Evolutionary conservation across 2,888 invertebrate species (phyloP).

Genomic region (Eucera pruinosa): DNA sequence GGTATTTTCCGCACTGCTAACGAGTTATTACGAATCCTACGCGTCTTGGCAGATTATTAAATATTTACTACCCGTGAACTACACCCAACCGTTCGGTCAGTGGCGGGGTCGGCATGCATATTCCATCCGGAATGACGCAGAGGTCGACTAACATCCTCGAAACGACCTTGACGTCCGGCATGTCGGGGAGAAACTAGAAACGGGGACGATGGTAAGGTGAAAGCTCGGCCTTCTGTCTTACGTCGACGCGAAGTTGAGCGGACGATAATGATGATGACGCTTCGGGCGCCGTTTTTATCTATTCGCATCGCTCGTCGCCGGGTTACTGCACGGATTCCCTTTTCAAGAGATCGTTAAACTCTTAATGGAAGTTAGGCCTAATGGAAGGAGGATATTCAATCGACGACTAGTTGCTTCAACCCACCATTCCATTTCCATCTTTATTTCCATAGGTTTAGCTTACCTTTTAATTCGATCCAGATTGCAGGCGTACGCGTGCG

Average conservation of each 20-base stretch:
- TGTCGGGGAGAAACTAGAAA: constrained; percentile 51
- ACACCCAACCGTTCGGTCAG: neutral
- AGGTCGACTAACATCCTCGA: constrained; percentile 68
- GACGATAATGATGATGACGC: constrained; percentile 51
- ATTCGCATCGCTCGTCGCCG: neutral
- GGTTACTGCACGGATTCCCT: neutral
- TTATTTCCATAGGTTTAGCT: too few relatives aligned
- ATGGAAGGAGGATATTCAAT: too few relatives aligned
- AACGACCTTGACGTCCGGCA: constrained; percentile 62
- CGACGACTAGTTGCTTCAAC: neutral
- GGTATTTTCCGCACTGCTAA: neutral
- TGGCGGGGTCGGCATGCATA: constrained; percentile 47
- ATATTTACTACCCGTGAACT: constrained; percentile 20
- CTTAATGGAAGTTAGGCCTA: neutral
- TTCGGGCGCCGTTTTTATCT: constrained; percentile 42
- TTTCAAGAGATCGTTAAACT: constrained; percentile 7
- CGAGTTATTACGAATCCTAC: constrained; percentile 8
- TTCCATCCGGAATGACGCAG: constrained; percentile 62
- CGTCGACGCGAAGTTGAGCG: constrained; percentile 57
- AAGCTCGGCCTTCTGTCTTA: constrained; percentile 66
- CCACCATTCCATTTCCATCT: too few relatives aligned
- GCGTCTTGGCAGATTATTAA: constrained; percentile 10
- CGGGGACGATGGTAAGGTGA: constrained; percentile 68
- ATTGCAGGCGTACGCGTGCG: too few relatives aligned
- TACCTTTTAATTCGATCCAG: too few relatives aligned